Evolutionary conservation across 2,888 invertebrate genomes (phyloP).

Genomic region (Metellina segmentata): DNA sequence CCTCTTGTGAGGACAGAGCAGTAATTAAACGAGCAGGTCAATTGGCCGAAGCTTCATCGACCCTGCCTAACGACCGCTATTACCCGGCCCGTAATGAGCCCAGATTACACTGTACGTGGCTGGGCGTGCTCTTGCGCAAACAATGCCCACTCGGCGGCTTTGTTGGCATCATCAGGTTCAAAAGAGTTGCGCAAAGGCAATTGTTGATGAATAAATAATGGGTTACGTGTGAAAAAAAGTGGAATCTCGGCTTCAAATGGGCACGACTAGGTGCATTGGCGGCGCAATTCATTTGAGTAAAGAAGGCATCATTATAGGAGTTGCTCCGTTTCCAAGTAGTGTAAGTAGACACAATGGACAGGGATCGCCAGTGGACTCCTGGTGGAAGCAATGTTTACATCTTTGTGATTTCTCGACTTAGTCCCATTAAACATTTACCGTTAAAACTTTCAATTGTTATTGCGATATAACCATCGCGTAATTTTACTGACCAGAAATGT

Average conservation of each 20-base stretch:
- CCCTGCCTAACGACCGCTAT: conserved; percentile 44
- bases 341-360: too few relatives aligned
- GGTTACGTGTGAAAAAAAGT: conserved; percentile 42
- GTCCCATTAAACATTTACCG: too few relatives aligned
- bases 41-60: conserved; percentile 48
- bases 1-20: background rate
- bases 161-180: conserved; percentile 26
- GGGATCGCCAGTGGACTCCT: too few relatives aligned
- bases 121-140: conserved; percentile 45
- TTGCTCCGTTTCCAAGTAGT: too few relatives aligned
- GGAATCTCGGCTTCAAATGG: conserved; percentile 34
- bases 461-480: too few relatives aligned
- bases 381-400: too few relatives aligned
- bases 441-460: too few relatives aligned
- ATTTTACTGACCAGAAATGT: too few relatives aligned
- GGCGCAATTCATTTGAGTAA: background rate
- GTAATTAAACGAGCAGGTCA: conserved; percentile 64
- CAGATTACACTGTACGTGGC: conserved; percentile 63
- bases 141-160: conserved; percentile 52
- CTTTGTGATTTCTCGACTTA: too few relatives aligned
- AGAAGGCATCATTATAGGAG: conserved; percentile 14
- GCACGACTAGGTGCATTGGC: conserved; percentile 19
- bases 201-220: conserved; percentile 65
- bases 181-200: conserved; percentile 27
- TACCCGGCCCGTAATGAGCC: conserved; percentile 55